Base-by-base conservation (phyloP, 2,113 vertebrate species). In the Gadus chalcogrammus region DNA sequence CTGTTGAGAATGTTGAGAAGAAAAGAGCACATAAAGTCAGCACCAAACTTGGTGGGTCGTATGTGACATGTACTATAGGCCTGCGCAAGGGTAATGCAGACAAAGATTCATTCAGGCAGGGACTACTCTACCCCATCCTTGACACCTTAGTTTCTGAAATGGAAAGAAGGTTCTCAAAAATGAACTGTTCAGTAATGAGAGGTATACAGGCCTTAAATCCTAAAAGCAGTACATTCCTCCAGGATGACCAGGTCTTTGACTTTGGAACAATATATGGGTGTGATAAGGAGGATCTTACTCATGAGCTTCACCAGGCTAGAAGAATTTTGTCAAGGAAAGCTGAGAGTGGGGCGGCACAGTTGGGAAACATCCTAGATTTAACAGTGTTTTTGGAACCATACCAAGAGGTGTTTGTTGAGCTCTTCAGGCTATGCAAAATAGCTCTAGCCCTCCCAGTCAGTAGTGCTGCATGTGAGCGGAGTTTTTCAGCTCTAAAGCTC, bases 71-170 rank as follows among this genome's bases (percentile, higher is more conserved):
- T 62, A 70, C 69, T 48, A 48, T 63, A 70, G 69, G 35, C 60
- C 62, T 65, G 22, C 28, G 55, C 63, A 66, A 22, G 70, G 63
- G 11, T 65, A 59, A 72, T 66, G 63, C 13, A n/a, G 63, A 66
- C 70, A 61, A 59, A 72, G 64, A 67, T 48, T n/a, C 56, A 48
- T 72, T 72, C 56, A 72, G 71, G 22, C 28, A 63, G 12, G 38
- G 31, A 35, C n/a, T 48, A 65, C 63, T 66, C 48, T 71, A 71
- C 61, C 70, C 71, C 55, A 52, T 67, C 56, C n/a, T 67, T 53
- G 71, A 73, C 24, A 13, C 55, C 22, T 4, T 67, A 22, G 35
- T 67, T 61, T 11, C 22, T 65, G 62, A 65, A 65, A 71, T 65
- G 27, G 61, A 64, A 58, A 74, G 65, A 67, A 67, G 64, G 56